A percentile compares a stretch with the other conserved stretches of the same genome.
Evolutionary conservation across 2,113 vertebrate species (phyloP).

Genomic region (Ptilonorhynchus violaceus): DNA sequence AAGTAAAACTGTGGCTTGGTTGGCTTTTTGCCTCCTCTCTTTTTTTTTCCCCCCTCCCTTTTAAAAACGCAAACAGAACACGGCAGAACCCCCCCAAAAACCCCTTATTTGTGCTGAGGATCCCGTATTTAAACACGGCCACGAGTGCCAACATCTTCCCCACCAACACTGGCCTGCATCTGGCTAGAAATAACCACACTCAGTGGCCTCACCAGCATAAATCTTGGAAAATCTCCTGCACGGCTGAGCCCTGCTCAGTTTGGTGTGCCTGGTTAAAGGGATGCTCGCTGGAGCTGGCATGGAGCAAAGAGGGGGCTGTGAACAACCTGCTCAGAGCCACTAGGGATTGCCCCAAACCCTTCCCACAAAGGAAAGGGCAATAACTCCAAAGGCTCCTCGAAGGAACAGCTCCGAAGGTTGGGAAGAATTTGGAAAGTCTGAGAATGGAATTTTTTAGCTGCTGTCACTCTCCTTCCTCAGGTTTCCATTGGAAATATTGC

Average conservation of each 20-base stretch:
- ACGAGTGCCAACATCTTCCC: neutral
- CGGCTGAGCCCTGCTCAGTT: neutral
- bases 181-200: neutral
- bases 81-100: neutral
- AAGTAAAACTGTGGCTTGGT: neutral
- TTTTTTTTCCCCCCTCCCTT: neutral
- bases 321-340: neutral
- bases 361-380: neutral
- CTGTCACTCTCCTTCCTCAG: neutral
- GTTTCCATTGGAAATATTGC: neutral
- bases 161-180: neutral
- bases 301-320: neutral
- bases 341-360: neutral
- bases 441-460: neutral
- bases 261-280: neutral
- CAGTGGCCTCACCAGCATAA: conserved; percentile 20
- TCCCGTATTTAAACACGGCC: neutral
- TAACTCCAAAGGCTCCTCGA: neutral
- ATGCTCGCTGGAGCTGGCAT: neutral
- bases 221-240: conserved; percentile 8
- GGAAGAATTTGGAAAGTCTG: neutral
- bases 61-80: neutral
- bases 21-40: neutral
- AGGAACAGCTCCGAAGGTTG: neutral
- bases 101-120: neutral